Conservation (phyloP, 2,888 invertebrate genomes). For the Spatulosminthurus flaviceps region DNA sequence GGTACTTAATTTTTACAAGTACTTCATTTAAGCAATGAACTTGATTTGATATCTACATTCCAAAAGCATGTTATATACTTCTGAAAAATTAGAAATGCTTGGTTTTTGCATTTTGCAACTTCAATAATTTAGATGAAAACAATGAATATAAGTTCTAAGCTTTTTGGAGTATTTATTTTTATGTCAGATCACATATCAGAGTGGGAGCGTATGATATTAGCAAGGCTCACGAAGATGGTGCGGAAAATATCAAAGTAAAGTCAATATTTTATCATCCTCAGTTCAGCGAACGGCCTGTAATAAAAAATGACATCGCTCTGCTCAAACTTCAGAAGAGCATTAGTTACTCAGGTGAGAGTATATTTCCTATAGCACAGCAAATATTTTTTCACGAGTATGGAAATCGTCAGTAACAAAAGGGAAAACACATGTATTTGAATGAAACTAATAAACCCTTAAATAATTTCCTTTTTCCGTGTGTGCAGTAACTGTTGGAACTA, state of each 20-base stretch:
- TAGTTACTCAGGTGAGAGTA: background rate
- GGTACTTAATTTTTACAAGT: too few relatives aligned
- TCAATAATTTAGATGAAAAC: too few relatives aligned
- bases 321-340: slow-evolving; percentile 34
- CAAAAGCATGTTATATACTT: too few relatives aligned
- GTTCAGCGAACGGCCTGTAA: slow-evolving; percentile 44
- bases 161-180: background rate
- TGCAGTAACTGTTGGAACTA: slow-evolving; percentile 38
- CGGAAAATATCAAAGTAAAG: slow-evolving; percentile 36
- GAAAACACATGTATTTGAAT: too few relatives aligned
- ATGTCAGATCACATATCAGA: slow-evolving; percentile 46
- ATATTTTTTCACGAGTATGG: too few relatives aligned
- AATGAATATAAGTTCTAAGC: too few relatives aligned
- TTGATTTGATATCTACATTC: too few relatives aligned
- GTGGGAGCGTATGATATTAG: slow-evolving; percentile 43
- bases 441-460: too few relatives aligned
- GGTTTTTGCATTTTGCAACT: too few relatives aligned
- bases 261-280: slow-evolving; percentile 39
- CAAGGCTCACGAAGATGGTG: slow-evolving; percentile 41
- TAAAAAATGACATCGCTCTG: slow-evolving; percentile 50
- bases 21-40: too few relatives aligned
- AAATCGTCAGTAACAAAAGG: too few relatives aligned
- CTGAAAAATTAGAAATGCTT: too few relatives aligned
- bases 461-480: background rate
- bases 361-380: background rate